Base-by-base conservation (phyloP, 2,797 vertebrate genomes). In the Sciurus vulgaris region DNA sequence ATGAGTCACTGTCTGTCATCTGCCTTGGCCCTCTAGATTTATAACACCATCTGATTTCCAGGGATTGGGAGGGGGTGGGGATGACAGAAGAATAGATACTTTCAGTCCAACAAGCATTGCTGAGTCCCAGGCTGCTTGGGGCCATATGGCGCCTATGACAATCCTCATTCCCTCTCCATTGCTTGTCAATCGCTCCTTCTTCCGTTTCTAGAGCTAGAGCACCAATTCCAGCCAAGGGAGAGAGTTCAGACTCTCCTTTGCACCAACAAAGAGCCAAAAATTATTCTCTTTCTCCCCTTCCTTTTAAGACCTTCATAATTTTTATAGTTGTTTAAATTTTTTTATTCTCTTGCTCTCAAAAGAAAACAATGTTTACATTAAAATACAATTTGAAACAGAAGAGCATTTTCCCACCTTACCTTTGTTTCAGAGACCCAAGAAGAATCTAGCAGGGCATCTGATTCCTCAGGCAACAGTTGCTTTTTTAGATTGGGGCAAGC, bases 1-100 rank as follows among this genome's bases (percentile, higher is more conserved):
- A 38, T 91, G 94, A 96, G 74, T 96, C 90, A 69, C n/a, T 73
- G 70, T 67, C 82, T 94, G 73, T 91, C 93, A 81, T 89, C 91
- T 73, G 63, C 89, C 67, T 90, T 86, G 85, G 89, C 81, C 59
- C 20, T 95, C 59, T 33, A 28, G 59, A 69, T 72, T 89, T 89
- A 41, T 65, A 61, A 69, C 17, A 35, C 87, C 49, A 73, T 79
- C 90, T 92, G 86, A 96, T 86, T 95, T 97, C 78, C 78, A 90
- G 82, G 82, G 72, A 44, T 7, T 28, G 69, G 76, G 28, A 61
- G 15, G 5, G 47, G 54, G 51, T 26, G 17, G 54, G 63, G 85
- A 82, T 78, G 92, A 78, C 61, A 84, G 74, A 86, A 88, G 44
- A 91, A 70, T 61, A 89, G 72, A 86, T 22, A 33, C 76, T 63